Base-by-base conservation (phyloP, 2,888 invertebrate genomes). In the Ommatoiulus sabulosus region DNA sequence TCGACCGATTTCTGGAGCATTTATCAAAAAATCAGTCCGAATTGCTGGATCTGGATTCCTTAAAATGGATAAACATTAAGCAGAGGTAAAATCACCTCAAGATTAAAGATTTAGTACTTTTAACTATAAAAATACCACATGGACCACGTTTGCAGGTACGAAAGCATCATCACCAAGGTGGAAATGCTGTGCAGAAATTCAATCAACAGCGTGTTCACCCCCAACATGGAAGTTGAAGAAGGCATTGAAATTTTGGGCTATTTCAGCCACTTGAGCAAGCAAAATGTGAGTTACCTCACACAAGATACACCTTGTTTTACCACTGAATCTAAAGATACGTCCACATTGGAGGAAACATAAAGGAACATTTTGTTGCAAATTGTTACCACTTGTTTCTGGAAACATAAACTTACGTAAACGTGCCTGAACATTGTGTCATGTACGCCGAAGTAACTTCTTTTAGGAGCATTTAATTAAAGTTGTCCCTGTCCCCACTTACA, bases 171-270 rank as follows among this genome's bases (percentile, higher is more conserved):
- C 17, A 63, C 63, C 6, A 63, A 63, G n/a, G 63, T 63, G n/a
- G 63, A 63, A 63, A 63, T 63, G 63, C n/a, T 63, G 3, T 63
- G 63, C n/a, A 63, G 63, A n/a, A 63, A 63, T 63, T 63, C 63
- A 17, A 63, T 63, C n/a, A 63, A 63, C 63, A 63, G 3, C 17
- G 63, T 63, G 63, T 63, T 63, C 7, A 63, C 17, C 5, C n/a
- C 63, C 6, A 17, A 20, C n/a, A 63, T n/a, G 6, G 63, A 63
- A 17, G 63, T 63, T 6, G n/a, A n/a, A 20, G 63, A 63, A n/a
- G 63, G 63, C 63, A 63, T 63, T 17, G 63, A 63, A 63, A 63
- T 63, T n/a, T 7, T 63, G n/a, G n/a, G 17, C n/a, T 63, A 63
- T 63, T 63, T 63, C 63, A 63, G 63, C 20, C 63, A 63, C 63